phyloP scores from a whole-genome alignment of 37 sponge, comb jelly and placozoan genomes.

The Bolinopsis microptera region DNA sequence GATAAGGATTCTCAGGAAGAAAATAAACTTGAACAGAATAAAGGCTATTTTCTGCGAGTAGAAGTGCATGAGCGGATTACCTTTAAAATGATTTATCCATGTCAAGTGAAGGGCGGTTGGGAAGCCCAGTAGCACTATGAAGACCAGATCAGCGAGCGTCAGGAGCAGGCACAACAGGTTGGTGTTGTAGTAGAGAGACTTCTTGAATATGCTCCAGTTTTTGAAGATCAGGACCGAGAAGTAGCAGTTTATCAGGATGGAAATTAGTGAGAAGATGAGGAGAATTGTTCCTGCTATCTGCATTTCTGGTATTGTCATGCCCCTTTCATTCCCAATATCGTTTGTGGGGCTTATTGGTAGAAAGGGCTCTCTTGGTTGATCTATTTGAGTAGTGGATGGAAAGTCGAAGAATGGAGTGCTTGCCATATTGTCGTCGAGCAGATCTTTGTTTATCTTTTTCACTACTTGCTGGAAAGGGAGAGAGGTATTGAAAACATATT shows the following conservation, averaged over 20 bases:
- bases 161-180: background rate
- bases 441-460: no score
- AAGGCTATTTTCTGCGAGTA: background rate
- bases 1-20: background rate
- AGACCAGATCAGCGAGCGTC: background rate
- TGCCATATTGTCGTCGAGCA: no score
- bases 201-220: background rate
- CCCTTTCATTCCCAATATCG: background rate
- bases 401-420: no score
- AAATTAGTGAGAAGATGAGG: background rate
- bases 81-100: background rate
- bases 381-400: no score
- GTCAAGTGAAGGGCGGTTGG: background rate
- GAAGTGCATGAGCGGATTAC: background rate
- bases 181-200: constrained; percentile 26
- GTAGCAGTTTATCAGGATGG: constrained; percentile 9
- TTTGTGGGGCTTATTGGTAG: no score
- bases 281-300: background rate
- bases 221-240: background rate
- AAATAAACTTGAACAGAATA: constrained; percentile 8
- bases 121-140: background rate
- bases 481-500: no score
- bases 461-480: no score
- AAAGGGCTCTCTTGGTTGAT: no score
- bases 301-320: background rate